These are phyloP conservation scores for Ectropis crepuscularia DNA, from an alignment of 2,888 invertebrate species.

Conservation along the genomic window DNA sequence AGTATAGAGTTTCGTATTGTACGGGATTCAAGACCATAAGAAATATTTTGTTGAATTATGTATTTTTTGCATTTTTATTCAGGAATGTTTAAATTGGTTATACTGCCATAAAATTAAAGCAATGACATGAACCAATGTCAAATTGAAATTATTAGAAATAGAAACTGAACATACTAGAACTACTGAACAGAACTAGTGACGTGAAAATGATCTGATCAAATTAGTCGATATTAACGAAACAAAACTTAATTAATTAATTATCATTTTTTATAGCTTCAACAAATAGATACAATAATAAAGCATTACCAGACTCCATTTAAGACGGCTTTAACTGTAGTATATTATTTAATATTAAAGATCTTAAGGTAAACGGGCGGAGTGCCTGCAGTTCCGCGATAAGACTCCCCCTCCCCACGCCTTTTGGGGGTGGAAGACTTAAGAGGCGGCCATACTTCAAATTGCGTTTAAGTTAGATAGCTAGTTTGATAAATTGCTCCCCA, in stretches of 20 bases:
- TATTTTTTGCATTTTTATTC: neutral
- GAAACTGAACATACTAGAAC: too few species aligned
- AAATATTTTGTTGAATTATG: neutral
- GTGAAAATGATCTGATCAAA: neutral
- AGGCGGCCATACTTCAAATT: slow-evolving; percentile 82
- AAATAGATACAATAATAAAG: slow-evolving; percentile 54
- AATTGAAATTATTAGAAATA: too few species aligned
- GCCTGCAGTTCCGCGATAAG: slow-evolving; percentile 85
- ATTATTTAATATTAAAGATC: slow-evolving; percentile 85
- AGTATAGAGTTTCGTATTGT: slow-evolving; percentile 23
- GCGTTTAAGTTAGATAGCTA: slow-evolving; percentile 83
- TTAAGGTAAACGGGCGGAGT: slow-evolving; percentile 81
- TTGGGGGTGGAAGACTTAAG: slow-evolving; percentile 76
- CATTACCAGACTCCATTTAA: slow-evolving; percentile 65
- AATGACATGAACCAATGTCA: too few species aligned
- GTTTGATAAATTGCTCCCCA: slow-evolving; percentile 80
- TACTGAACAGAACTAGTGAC: neutral
- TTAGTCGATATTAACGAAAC: neutral
- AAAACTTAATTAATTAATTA: neutral
- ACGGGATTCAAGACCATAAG: neutral
- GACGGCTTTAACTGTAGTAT: slow-evolving; percentile 75
- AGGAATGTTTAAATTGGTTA: too few species aligned
- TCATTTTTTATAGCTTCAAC: slow-evolving; percentile 20
- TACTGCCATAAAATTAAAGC: too few species aligned
- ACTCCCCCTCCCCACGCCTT: slow-evolving; percentile 61